A percentile compares a stretch with the other conserved stretches of the same genome.
phyloP scores from a whole-genome alignment of 2,113 vertebrate species.

The Plotosus lineatus region DNA sequence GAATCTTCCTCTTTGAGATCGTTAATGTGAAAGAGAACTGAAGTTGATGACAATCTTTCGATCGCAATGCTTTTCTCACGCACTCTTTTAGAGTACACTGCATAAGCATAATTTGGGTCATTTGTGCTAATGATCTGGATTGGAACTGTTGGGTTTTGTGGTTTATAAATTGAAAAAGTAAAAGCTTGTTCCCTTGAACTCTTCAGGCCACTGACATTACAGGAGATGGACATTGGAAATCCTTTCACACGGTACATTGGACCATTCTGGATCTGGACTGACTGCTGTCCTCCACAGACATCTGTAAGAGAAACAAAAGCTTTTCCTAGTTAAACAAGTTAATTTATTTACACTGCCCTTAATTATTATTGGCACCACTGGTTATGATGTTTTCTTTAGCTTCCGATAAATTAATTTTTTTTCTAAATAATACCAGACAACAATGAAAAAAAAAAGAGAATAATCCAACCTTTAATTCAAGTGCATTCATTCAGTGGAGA shows the following conservation, averaged over 20 bases:
- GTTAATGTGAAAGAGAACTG: constrained; percentile 70
- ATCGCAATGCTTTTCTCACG: constrained; percentile 55
- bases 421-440: no score
- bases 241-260: constrained; percentile 77
- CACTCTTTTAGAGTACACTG: constrained; percentile 46
- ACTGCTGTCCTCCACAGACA: constrained; percentile 33
- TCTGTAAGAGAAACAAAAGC: constrained; percentile 32
- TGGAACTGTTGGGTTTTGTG: fast-evolving
- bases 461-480: no score
- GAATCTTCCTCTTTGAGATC: constrained; percentile 65
- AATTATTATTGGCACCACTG: no score
- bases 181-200: constrained; percentile 63
- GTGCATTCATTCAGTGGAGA: no score
- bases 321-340: neutral
- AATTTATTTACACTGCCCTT: neutral
- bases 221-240: constrained; percentile 75
- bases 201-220: constrained; percentile 76
- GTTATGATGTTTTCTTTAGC: no score
- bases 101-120: constrained; percentile 51
- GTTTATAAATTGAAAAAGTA: constrained; percentile 66
- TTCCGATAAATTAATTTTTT: no score
- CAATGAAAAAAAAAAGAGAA: no score
- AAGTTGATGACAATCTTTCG: constrained; percentile 58
- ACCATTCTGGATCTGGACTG: constrained; percentile 69
- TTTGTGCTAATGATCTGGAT: constrained; percentile 72